Evolutionary conservation across 2,113 vertebrate genomes (phyloP).

Genomic region (Eclectus roratus): DNA sequence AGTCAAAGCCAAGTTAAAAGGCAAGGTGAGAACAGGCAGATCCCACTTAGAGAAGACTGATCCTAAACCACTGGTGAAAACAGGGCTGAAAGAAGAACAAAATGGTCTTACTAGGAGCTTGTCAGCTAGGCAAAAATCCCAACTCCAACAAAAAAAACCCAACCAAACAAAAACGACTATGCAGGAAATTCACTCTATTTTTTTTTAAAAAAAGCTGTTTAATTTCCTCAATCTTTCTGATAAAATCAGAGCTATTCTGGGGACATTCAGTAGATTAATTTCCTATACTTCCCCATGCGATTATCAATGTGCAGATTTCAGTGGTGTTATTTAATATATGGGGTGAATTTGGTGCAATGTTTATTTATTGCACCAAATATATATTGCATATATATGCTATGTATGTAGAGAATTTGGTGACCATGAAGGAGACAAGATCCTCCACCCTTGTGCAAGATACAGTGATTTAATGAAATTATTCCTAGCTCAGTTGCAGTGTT

Average conservation of each 20-base stretch:
- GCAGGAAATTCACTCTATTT: background rate
- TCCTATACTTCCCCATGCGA: background rate
- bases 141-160: background rate
- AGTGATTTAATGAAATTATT: background rate
- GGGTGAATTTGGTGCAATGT: background rate
- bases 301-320: background rate
- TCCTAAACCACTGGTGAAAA: constrained; percentile 87
- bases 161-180: fast-evolving
- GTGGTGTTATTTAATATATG: background rate
- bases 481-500: background rate
- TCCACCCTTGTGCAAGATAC: background rate
- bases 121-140: background rate
- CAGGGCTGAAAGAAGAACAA: constrained; percentile 76
- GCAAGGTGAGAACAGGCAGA: constrained; percentile 91
- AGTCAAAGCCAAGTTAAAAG: constrained; percentile 91
- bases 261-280: background rate
- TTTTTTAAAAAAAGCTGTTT: background rate
- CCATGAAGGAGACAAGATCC: background rate
- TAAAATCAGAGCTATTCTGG: background rate
- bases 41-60: constrained; percentile 91
- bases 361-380: background rate
- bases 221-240: background rate
- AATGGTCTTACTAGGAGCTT: background rate
- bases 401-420: background rate
- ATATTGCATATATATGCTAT: background rate